Percentiles rank a stretch among this genome's conserved stretches.
Evolutionary conservation across 2,797 vertebrate genomes (phyloP).

Genomic region (Spheniscus humboldti): DNA sequence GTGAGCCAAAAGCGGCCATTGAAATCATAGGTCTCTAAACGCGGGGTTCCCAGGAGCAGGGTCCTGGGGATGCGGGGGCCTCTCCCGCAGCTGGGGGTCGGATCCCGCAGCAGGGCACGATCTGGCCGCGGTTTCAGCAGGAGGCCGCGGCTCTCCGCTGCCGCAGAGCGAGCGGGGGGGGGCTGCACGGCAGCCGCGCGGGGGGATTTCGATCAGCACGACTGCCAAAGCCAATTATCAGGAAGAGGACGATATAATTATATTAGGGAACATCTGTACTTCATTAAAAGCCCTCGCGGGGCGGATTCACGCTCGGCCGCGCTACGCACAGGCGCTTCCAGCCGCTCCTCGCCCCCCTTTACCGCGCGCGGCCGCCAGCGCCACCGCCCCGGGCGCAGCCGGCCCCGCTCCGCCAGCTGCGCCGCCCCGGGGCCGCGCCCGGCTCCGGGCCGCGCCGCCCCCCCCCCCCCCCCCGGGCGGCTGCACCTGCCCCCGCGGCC

Average conservation of each 20-base stretch:
- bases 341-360: neutral
- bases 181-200: neutral
- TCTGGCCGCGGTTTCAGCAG: no score
- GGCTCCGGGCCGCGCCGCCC: neutral
- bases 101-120: neutral
- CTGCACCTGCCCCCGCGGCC: slow-evolving; percentile 7
- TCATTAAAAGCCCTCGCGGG: slow-evolving; percentile 22
- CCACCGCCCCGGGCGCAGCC: neutral
- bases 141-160: neutral
- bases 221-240: slow-evolving; percentile 15
- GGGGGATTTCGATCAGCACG: neutral
- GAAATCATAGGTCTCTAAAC: rapidly evolving
- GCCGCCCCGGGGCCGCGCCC: neutral
- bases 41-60: rapidly evolving
- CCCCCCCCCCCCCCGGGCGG: neutral
- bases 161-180: neutral
- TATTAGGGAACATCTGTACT: slow-evolving; percentile 30
- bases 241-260: neutral
- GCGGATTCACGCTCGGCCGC: neutral
- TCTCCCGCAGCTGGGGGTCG: neutral
- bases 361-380: neutral
- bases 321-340: neutral
- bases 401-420: neutral
- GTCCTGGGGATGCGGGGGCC: rapidly evolving
- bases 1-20: rapidly evolving